A percentile compares a stretch with the other conserved stretches of the same genome.
Evolutionary conservation across 2,888 invertebrate genomes (phyloP).

Genomic region (Eristalis pertinax): DNA sequence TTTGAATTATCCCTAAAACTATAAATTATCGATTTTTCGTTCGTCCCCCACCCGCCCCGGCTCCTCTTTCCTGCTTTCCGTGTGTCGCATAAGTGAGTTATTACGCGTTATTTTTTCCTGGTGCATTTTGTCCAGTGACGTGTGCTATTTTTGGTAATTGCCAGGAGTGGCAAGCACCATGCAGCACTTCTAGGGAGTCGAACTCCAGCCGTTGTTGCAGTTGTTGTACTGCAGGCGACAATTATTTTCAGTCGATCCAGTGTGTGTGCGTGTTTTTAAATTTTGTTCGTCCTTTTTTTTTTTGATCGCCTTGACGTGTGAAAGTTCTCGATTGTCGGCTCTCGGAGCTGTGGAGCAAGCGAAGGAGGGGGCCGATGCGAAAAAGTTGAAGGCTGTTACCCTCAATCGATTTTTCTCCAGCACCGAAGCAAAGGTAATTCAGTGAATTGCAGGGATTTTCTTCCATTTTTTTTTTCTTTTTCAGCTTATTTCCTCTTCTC

Average conservation of each 20-base stretch:
- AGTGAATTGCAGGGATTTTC: background rate
- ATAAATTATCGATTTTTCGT: slow-evolving; percentile 47
- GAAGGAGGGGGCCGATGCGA: background rate
- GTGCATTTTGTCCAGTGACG: background rate
- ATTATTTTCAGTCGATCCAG: slow-evolving; percentile 12
- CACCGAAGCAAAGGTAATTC: background rate
- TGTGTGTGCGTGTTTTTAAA: background rate
- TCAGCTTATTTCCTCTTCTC: too few species aligned
- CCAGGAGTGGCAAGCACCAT: too few species aligned
- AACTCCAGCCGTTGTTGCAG: background rate
- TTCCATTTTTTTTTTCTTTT: background rate
- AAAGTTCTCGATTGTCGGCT: background rate
- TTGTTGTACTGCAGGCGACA: slow-evolving; percentile 47
- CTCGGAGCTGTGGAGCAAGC: background rate
- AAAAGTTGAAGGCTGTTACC: background rate
- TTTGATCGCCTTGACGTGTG: background rate
- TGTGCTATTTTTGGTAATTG: too few species aligned
- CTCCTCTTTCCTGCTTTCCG: background rate
- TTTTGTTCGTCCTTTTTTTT: background rate
- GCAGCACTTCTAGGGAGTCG: slow-evolving; percentile 5
- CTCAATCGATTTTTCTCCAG: slow-evolving; percentile 6
- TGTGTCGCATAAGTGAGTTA: background rate
- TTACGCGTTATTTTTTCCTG: background rate
- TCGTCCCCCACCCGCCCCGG: background rate
- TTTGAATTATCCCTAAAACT: slow-evolving; percentile 43